phyloP scores from a whole-genome alignment of 2,888 invertebrate genomes.

The Caenorhabditis macrosperma region DNA sequence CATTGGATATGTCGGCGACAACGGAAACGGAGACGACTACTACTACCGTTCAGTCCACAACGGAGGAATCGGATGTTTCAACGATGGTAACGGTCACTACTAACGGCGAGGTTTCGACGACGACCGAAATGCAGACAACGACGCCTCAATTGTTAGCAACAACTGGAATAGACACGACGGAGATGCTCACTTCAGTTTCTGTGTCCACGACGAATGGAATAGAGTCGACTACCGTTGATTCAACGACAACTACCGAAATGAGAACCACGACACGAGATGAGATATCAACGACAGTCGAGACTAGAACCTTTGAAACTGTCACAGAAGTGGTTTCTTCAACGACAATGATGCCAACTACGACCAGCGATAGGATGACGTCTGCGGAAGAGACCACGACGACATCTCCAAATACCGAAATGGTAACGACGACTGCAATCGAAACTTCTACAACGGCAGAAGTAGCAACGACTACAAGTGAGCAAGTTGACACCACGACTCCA shows the following conservation, averaged over 20 bases:
- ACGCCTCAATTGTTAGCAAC: background rate
- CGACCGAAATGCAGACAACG: background rate
- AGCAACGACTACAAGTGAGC: background rate
- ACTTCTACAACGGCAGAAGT: background rate
- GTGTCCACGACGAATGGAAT: background rate
- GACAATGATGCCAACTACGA: background rate
- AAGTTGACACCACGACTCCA: background rate
- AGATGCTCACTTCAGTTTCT: too few species aligned
- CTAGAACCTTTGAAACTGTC: too few species aligned
- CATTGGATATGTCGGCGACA: too few species aligned
- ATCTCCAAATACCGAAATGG: background rate
- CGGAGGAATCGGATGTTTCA: background rate
- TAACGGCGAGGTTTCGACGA: too few species aligned
- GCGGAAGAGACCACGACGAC: too few species aligned
- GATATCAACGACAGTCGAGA: too few species aligned
- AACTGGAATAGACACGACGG: background rate
- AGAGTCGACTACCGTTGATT: background rate
- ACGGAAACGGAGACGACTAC: background rate
- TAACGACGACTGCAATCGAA: constrained; percentile 7
- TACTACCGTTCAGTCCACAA: too few species aligned
- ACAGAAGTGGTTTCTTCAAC: too few species aligned
- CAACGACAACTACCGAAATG: too few species aligned
- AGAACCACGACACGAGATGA: too few species aligned
- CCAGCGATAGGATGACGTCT: too few species aligned
- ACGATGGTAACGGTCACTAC: too few species aligned